phyloP scores from a whole-genome alignment of 2,888 invertebrate species.

The Ctena decussata region DNA sequence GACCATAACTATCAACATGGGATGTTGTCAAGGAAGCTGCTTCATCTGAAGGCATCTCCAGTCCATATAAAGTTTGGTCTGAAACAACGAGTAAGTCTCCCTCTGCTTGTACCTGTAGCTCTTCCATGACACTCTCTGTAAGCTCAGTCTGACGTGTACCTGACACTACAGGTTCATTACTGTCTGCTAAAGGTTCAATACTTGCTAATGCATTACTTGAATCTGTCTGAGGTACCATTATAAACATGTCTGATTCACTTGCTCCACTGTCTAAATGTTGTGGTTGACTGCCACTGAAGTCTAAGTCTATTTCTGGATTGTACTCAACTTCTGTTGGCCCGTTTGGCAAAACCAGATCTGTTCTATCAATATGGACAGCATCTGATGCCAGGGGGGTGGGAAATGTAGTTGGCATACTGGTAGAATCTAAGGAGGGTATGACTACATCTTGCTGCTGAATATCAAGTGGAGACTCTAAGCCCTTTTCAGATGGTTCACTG shows the following conservation, averaged over 20 bases:
- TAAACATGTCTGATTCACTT: constrained; percentile 27
- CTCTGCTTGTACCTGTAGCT: constrained; percentile 69
- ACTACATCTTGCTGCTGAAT: constrained; percentile 27
- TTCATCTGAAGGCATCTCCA: constrained; percentile 86
- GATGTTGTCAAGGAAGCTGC: constrained; percentile 72
- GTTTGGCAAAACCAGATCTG: constrained; percentile 81
- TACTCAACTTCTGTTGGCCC: constrained; percentile 89
- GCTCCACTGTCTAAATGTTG: neutral
- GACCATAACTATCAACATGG: constrained; percentile 56
- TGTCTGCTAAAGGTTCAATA: constrained; percentile 5
- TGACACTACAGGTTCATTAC: constrained; percentile 18
- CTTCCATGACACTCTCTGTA: constrained; percentile 77
- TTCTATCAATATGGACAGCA: neutral
- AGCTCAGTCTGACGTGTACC: constrained; percentile 54
- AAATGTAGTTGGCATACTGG: neutral
- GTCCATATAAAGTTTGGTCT: constrained; percentile 86
- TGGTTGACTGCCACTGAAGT: constrained; percentile 55
- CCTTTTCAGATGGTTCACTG: constrained; percentile 80
- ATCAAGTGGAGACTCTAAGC: constrained; percentile 68
- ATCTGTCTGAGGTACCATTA: constrained; percentile 22
- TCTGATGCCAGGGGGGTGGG: constrained; percentile 29
- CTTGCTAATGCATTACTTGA: neutral
- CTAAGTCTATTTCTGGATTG: constrained; percentile 86
- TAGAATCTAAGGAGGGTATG: constrained; percentile 44
- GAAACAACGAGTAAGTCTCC: constrained; percentile 77